These are phyloP conservation scores for Diplogasteroides magnus DNA, from an alignment of 1,140 invertebrate genomes.

Conservation along the genomic window DNA sequence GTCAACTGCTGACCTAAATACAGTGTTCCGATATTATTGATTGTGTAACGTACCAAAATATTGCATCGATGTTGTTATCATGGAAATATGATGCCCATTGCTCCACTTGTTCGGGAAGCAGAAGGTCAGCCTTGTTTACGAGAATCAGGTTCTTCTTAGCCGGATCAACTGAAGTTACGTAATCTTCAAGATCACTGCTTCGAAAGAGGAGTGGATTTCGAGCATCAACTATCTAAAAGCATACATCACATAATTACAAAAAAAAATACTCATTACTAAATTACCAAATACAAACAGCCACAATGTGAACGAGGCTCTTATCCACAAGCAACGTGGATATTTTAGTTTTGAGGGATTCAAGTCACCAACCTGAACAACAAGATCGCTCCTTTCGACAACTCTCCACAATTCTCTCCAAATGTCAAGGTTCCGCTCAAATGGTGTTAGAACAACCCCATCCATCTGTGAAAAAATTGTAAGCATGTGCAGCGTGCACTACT, in stretches of 20 bases:
- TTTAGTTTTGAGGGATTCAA: neutral
- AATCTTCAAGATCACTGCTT: slow-evolving; percentile 85
- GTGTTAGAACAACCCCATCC: slow-evolving; percentile 77
- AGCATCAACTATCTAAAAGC: slow-evolving; percentile 81
- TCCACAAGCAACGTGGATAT: no score
- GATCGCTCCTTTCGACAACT: slow-evolving; percentile 89
- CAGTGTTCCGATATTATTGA: no score
- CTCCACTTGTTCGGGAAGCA: slow-evolving; percentile 73
- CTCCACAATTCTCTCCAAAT: slow-evolving; percentile 98
- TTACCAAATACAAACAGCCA: no score
- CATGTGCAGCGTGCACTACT: slow-evolving; percentile 3
- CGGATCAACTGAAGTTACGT: slow-evolving; percentile 76
- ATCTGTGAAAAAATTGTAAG: slow-evolving; percentile 49
- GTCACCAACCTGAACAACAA: slow-evolving; percentile 67
- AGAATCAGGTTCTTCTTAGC: slow-evolving; percentile 76
- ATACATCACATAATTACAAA: no score
- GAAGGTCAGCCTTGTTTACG: slow-evolving; percentile 90
- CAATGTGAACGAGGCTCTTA: no score
- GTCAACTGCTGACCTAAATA: slow-evolving; percentile 57
- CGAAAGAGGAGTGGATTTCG: slow-evolving; percentile 90
- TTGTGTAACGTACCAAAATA: slow-evolving; percentile 88
- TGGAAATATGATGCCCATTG: slow-evolving; percentile 83
- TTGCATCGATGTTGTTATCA: slow-evolving; percentile 64
- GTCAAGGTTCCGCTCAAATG: slow-evolving; percentile 95
- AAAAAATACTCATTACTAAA: no score